A percentile compares a stretch with the other conserved stretches of the same genome.
Evolutionary conservation across 2,797 vertebrate species (phyloP).

Genomic region (Chaunax sp.): DNA sequence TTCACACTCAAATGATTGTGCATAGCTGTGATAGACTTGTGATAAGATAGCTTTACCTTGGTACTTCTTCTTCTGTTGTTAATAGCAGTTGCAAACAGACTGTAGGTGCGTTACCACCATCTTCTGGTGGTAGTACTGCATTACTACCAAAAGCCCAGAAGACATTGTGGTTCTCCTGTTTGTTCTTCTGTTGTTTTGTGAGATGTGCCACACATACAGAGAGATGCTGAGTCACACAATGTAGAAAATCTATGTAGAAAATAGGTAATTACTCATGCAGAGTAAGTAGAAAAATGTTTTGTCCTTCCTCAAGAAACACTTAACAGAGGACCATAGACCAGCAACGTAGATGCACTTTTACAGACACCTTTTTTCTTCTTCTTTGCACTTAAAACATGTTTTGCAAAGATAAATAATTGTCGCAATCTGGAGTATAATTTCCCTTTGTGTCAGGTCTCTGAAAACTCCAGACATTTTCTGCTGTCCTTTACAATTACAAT

Average conservation of each 20-base stretch:
- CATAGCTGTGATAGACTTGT: no score
- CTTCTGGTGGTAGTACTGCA: no score
- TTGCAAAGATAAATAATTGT: conserved; percentile 11
- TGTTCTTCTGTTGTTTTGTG: conserved; percentile 12
- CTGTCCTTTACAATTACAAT: background rate
- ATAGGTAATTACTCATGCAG: conserved; percentile 26
- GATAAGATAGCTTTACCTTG: no score
- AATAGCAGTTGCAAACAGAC: no score
- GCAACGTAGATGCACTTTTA: conserved; percentile 11
- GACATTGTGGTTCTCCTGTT: no score
- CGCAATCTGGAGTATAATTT: conserved; percentile 2
- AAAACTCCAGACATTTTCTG: conserved; percentile 23
- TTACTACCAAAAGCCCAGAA: conserved; percentile 7
- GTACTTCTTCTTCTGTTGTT: no score
- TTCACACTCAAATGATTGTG: no score
- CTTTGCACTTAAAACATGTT: background rate
- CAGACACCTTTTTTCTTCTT: conserved; percentile 4
- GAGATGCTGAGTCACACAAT: conserved; percentile 31
- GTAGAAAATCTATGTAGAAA: conserved; percentile 6
- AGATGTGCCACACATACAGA: no score
- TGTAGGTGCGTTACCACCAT: no score
- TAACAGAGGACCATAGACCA: conserved; percentile 13
- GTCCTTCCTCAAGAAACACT: conserved; percentile 18
- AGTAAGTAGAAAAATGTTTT: conserved; percentile 14
- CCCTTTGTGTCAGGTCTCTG: conserved; percentile 27